Evolutionary conservation across 2,888 invertebrate species (phyloP).

Genomic region (Melipona beecheii): DNA sequence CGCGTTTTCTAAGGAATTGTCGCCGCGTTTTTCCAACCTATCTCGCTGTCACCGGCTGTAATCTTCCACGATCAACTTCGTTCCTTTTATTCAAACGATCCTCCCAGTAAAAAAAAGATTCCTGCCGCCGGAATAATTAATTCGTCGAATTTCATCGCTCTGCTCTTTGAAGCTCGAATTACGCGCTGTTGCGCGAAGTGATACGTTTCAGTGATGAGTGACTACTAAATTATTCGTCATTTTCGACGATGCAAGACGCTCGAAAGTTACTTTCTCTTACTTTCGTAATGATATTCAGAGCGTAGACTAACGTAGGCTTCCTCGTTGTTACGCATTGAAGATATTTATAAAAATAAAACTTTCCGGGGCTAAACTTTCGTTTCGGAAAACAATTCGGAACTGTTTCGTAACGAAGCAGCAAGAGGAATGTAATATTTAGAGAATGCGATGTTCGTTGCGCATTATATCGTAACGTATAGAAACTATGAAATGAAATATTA

Average conservation of each 20-base stretch:
- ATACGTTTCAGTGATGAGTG: not conserved
- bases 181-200: not conserved
- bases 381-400: no score
- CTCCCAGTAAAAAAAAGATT: not conserved
- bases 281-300: not conserved
- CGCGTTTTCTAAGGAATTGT: constrained; percentile 41
- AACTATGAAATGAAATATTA: no score
- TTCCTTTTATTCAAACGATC: constrained; percentile 33
- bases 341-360: no score
- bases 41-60: constrained; percentile 13
- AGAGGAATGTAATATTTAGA: no score
- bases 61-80: constrained; percentile 39
- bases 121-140: constrained; percentile 22
- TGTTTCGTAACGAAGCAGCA: no score
- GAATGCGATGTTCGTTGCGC: no score
- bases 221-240: not conserved
- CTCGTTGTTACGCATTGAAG: no score
- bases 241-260: not conserved
- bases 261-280: not conserved
- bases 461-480: no score
- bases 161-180: not conserved
- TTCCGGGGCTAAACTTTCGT: no score
- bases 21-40: constrained; percentile 22
- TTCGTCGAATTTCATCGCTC: constrained; percentile 20
- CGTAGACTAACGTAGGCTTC: no score